Conservation (phyloP, 2,113 vertebrate species). For the Vulpes vulpes region DNA sequence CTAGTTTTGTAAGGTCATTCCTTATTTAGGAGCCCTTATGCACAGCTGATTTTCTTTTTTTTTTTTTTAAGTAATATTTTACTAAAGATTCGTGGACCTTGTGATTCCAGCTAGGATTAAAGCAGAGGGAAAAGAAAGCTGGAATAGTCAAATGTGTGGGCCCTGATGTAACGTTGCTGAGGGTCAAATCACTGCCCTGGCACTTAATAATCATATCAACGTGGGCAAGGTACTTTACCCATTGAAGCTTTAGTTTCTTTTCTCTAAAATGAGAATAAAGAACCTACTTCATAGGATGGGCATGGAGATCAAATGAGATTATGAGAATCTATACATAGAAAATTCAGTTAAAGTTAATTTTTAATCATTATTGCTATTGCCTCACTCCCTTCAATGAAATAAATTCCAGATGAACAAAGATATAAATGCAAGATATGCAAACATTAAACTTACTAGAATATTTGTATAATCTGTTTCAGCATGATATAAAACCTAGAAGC, state of each 20-base stretch:
- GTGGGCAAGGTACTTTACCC: neutral
- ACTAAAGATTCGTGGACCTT: neutral
- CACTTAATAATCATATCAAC: neutral
- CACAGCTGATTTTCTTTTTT: neutral
- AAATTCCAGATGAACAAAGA: conserved; percentile 6
- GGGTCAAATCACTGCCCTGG: neutral
- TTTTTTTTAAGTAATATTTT: neutral
- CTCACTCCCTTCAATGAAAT: conserved; percentile 24
- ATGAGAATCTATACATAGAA: neutral
- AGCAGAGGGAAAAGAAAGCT: neutral
- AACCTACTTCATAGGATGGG: neutral
- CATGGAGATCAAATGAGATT: neutral
- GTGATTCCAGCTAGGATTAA: neutral
- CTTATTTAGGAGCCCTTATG: neutral
- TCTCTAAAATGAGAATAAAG: neutral
- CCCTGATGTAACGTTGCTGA: neutral
- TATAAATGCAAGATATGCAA: neutral
- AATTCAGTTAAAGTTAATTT: neutral
- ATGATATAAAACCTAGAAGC: neutral
- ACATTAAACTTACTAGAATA: neutral
- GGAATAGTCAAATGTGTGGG: neutral
- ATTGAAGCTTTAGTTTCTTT: neutral
- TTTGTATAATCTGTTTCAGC: neutral
- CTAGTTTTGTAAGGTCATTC: neutral
- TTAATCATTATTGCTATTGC: neutral